These are phyloP conservation scores for Arctia plantaginis DNA, from an alignment of 2,888 invertebrate species.

Conservation along the genomic window DNA sequence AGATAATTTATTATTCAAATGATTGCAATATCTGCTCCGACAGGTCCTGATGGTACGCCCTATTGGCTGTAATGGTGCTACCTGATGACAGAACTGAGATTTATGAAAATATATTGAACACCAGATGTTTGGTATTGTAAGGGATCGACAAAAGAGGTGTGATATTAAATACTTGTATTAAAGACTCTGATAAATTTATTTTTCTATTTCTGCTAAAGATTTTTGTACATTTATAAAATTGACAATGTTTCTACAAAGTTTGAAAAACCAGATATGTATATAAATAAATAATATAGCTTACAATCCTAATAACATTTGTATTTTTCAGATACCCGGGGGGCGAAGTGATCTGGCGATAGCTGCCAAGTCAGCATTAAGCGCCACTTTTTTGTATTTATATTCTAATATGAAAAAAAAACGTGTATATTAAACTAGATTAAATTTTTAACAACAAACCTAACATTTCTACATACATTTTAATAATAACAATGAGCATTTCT, in stretches of 20 bases:
- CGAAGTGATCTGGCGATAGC: too few species aligned
- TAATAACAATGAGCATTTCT: neutral
- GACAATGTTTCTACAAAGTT: neutral
- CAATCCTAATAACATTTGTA: too few species aligned
- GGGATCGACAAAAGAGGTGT: neutral
- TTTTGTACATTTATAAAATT: neutral
- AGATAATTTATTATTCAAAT: slow-evolving; percentile 7
- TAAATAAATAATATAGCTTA: too few species aligned
- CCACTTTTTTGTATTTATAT: too few species aligned
- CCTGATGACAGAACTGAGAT: slow-evolving; percentile 2
- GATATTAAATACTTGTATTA: neutral
- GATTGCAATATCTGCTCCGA: slow-evolving; percentile 7
- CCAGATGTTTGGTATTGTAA: slow-evolving; percentile 10
- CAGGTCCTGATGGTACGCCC: neutral
- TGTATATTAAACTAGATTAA: too few species aligned
- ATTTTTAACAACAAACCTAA: too few species aligned
- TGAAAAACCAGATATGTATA: neutral
- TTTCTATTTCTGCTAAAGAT: too few species aligned
- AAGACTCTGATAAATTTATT: neutral
- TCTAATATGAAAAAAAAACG: too few species aligned
- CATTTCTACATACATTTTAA: neutral
- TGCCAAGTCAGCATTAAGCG: too few species aligned
- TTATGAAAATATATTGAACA: slow-evolving; percentile 11
- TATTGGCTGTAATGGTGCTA: neutral
- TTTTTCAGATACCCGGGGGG: too few species aligned